Base-by-base conservation (phyloP, 2,797 vertebrate species). In the Coregonus ussuriensis region DNA sequence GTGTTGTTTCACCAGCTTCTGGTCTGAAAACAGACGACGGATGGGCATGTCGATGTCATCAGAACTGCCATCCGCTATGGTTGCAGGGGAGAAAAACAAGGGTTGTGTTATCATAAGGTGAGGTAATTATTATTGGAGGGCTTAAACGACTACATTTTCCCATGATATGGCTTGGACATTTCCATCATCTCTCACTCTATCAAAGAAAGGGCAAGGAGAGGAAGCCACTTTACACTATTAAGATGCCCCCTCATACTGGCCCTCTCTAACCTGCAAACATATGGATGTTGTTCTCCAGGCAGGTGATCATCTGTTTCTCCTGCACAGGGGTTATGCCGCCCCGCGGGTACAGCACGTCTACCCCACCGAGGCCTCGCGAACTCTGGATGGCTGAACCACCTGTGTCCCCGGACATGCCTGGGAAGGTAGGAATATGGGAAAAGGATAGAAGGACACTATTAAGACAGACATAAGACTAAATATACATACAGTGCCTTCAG, bases 391-490 rank as follows among this genome's bases (percentile, higher is more conserved):
- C 97, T 0, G 98, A 94, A 76, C 97, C 95, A 0, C 97, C 97
- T 0, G 98, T 99, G 91, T 99, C 98, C 29, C 98, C 98, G 0
- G 98, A 96, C 0, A 97, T 99, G 4, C 96, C 98, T 99, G 85
- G 3, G 68, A 63, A 72, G 18, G 37, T 63, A 74, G 65, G 4
- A 3, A 3, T 25, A 25, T 25, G 25, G 74, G 13, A 13, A 18
- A 75, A 29, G 41, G 6, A 47, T 35, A 70, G 35, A n/a, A 70
- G 68, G 3, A 6, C 18, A 37, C 18, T 47, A 3, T 53, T 53
- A 53, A 53, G 11, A 53, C 52, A 53, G 11, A 53, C 52, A 14
- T 53, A 53, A 13, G 11, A 53, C 11, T 13, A 53, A 53, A 53
- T 53, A 53, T 13, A 53, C 52, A 15, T 53, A 53, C 31, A 33